Evolutionary conservation across 1,140 invertebrate genomes (phyloP).

Genomic region (Gonatopus flavifemur): DNA sequence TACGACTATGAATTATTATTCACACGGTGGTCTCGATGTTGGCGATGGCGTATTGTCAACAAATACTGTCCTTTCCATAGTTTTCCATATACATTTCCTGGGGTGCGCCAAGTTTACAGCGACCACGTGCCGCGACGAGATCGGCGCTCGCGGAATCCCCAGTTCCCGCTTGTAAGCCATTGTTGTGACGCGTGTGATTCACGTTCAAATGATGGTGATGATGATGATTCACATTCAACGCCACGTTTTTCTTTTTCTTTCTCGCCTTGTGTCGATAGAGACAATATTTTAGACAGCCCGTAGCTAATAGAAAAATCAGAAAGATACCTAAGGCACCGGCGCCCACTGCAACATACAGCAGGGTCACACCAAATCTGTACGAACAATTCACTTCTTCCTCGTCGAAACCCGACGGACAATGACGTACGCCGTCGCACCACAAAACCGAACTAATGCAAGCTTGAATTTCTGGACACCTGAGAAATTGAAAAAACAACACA

Average conservation of each 20-base stretch:
- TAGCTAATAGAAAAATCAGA: slow-evolving; percentile 60
- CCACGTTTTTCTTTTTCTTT: slow-evolving; percentile 65
- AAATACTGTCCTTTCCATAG: slow-evolving; percentile 71
- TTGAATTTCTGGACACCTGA: slow-evolving; percentile 70
- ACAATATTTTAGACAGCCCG: slow-evolving; percentile 67
- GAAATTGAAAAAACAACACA: neutral
- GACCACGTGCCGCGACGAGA: no score
- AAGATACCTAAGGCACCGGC: slow-evolving; percentile 62
- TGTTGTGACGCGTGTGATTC: slow-evolving; percentile 60
- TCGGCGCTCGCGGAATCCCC: slow-evolving; percentile 42
- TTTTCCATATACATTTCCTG: slow-evolving; percentile 64
- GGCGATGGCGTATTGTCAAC: slow-evolving; percentile 70
- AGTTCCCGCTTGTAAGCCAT: slow-evolving; percentile 48
- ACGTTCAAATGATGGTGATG: no score
- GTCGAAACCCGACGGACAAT: slow-evolving; percentile 76
- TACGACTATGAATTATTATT: no score
- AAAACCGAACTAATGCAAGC: slow-evolving; percentile 72
- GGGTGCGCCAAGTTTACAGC: slow-evolving; percentile 56
- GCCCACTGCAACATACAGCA: slow-evolving; percentile 66
- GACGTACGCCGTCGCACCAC: slow-evolving; percentile 72
- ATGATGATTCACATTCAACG: slow-evolving; percentile 59
- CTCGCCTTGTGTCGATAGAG: slow-evolving; percentile 63
- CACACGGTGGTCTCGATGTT: slow-evolving; percentile 67
- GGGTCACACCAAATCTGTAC: slow-evolving; percentile 67
- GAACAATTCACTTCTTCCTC: slow-evolving; percentile 73